These are phyloP conservation scores for Empidonax alnorum DNA, from an alignment of 2,113 vertebrate species.

Conservation along the genomic window DNA sequence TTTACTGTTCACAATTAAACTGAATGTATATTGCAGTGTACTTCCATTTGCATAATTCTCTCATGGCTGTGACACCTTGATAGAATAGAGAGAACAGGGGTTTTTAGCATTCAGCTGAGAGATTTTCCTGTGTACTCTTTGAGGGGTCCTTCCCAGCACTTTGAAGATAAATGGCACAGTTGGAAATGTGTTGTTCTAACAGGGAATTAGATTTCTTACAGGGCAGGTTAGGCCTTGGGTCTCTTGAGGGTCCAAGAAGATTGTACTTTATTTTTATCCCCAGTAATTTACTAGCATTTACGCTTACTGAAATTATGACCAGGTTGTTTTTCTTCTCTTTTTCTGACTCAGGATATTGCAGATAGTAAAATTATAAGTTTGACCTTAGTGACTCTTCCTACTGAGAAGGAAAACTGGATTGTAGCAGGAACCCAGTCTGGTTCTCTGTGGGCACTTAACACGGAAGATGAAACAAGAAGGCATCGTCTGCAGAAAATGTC, in stretches of 20 bases:
- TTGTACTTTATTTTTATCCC: not conserved
- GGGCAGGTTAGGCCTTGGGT: not conserved
- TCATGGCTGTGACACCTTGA: not conserved
- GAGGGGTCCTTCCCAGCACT: not conserved
- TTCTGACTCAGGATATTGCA: slow-evolving; percentile 79
- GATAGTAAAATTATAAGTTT: slow-evolving; percentile 89
- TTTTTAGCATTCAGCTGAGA: not conserved
- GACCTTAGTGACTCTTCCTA: slow-evolving; percentile 78
- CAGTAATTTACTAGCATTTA: not conserved
- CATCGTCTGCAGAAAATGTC: slow-evolving; percentile 85
- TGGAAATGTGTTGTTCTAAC: not conserved
- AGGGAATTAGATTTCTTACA: not conserved
- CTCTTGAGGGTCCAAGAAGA: not conserved
- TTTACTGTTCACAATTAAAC: not conserved
- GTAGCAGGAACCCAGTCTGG: slow-evolving; percentile 91
- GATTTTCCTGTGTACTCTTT: not conserved
- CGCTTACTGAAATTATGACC: not conserved
- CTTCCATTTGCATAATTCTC: not conserved
- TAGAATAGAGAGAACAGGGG: not conserved
- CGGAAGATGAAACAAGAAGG: slow-evolving; percentile 69
- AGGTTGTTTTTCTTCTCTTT: not conserved
- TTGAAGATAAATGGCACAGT: not conserved
- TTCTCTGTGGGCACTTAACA: slow-evolving; percentile 80
- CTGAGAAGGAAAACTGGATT: slow-evolving; percentile 85
- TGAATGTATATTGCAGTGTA: not conserved